A percentile compares a stretch with the other conserved stretches of the same genome.
phyloP scores from a whole-genome alignment of 2,113 vertebrate species.

The Siniperca chuatsi region DNA sequence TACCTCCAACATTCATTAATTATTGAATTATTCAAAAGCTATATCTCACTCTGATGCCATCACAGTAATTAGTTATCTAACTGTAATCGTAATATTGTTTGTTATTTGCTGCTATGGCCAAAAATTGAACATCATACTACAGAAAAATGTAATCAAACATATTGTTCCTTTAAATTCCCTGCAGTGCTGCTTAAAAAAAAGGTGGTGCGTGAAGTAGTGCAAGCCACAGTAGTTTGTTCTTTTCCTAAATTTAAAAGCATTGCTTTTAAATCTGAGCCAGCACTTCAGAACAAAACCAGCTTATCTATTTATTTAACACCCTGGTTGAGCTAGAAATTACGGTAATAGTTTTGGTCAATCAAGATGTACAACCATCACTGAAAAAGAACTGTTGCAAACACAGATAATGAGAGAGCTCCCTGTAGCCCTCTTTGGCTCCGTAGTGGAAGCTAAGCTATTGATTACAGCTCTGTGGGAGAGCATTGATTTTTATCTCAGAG shows the following conservation, averaged over 20 bases:
- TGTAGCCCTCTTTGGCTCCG: slow-evolving; percentile 33
- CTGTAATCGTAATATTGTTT: too few species aligned
- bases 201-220: not conserved
- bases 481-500: slow-evolving; percentile 70
- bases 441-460: slow-evolving; percentile 60
- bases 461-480: slow-evolving; percentile 64
- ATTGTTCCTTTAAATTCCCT: too few species aligned
- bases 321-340: slow-evolving; percentile 19
- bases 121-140: too few species aligned
- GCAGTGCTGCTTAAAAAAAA: too few species aligned
- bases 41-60: not conserved
- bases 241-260: not conserved
- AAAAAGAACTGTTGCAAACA: slow-evolving; percentile 40
- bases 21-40: not conserved
- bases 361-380: slow-evolving; percentile 31
- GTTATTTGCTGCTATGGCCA: too few species aligned
- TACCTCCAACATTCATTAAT: not conserved
- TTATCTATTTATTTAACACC: slow-evolving; percentile 8
- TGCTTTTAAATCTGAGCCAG: slow-evolving; percentile 12
- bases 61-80: not conserved
- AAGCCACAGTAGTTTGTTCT: not conserved
- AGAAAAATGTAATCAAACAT: too few species aligned
- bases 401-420: slow-evolving; percentile 55
- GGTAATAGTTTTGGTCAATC: slow-evolving; percentile 45
- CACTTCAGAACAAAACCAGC: not conserved